These are phyloP conservation scores for Idaea dimidiata DNA, from an alignment of 2,888 invertebrate species.

Conservation along the genomic window DNA sequence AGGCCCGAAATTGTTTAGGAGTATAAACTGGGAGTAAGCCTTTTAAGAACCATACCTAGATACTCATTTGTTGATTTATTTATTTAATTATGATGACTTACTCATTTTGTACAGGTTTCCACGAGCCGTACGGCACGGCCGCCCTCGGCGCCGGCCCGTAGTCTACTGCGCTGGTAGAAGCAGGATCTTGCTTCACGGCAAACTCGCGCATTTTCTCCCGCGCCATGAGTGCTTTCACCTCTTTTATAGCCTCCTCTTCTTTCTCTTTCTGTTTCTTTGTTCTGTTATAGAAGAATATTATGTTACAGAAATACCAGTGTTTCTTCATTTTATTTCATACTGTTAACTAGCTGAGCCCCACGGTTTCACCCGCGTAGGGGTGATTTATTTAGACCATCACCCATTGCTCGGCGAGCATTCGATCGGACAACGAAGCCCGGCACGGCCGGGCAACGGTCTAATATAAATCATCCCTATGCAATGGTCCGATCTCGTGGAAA, in stretches of 20 bases:
- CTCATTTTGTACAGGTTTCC: slow-evolving; percentile 85
- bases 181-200: slow-evolving; percentile 52
- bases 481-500: too few relatives aligned
- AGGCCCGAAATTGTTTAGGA: too few relatives aligned
- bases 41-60: too few relatives aligned
- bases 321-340: slow-evolving; percentile 3
- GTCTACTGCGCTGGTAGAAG: slow-evolving; percentile 23
- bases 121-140: slow-evolving; percentile 87
- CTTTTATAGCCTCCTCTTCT: slow-evolving; percentile 51
- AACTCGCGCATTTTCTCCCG: slow-evolving; percentile 75
- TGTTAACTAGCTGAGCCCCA: slow-evolving; percentile 14
- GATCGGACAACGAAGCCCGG: too few relatives aligned
- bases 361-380: too few relatives aligned
- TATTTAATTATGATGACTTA: too few relatives aligned
- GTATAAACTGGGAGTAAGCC: too few relatives aligned
- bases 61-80: too few relatives aligned
- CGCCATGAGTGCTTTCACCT: slow-evolving; percentile 62
- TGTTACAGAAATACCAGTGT: slow-evolving; percentile 6
- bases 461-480: too few relatives aligned
- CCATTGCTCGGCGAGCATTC: too few relatives aligned
- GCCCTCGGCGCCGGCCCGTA: slow-evolving; percentile 80
- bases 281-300: slow-evolving; percentile 33
- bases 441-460: too few relatives aligned
- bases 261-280: slow-evolving; percentile 47
- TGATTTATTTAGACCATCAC: too few relatives aligned